These are phyloP conservation scores for Indicator indicator DNA, from an alignment of 2,113 vertebrate genomes.

Conservation along the genomic window DNA sequence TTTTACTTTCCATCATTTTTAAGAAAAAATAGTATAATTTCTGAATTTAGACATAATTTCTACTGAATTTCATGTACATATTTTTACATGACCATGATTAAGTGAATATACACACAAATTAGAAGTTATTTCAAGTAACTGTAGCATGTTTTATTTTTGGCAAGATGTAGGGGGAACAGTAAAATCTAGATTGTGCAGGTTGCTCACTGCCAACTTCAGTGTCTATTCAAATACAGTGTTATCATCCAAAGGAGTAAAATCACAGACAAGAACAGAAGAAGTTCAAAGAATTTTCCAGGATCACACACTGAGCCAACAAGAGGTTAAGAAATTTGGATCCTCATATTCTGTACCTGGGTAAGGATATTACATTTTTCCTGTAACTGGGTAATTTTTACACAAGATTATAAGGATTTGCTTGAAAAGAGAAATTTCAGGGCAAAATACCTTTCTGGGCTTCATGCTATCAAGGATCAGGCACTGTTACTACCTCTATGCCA, in stretches of 20 bases:
- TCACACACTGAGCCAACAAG: background rate
- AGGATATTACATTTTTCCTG: background rate
- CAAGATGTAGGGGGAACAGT: slow-evolving; percentile 35
- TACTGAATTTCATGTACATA: background rate
- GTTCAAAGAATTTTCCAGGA: background rate
- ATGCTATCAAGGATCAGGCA: background rate
- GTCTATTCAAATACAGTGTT: slow-evolving; percentile 21
- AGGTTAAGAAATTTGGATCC: background rate
- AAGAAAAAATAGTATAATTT: background rate
- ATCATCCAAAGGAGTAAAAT: background rate
- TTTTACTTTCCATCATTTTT: background rate
- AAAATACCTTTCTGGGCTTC: background rate
- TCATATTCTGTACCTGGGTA: background rate
- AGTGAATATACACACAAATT: slow-evolving; percentile 34
- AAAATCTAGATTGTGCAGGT: slow-evolving; percentile 29
- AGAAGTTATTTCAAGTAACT: slow-evolving; percentile 49
- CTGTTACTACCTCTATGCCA: background rate
- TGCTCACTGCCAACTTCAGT: slow-evolving; percentile 15
- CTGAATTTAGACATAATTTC: background rate
- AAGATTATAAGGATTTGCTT: background rate
- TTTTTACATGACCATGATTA: slow-evolving; percentile 26
- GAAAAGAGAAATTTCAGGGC: background rate
- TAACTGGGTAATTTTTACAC: background rate
- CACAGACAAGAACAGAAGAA: background rate
- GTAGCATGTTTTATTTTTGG: slow-evolving; percentile 53